Percentiles rank a stretch among this genome's conserved stretches.
Conservation (phyloP, 2,113 vertebrate species). For the Prolemur simus region DNA sequence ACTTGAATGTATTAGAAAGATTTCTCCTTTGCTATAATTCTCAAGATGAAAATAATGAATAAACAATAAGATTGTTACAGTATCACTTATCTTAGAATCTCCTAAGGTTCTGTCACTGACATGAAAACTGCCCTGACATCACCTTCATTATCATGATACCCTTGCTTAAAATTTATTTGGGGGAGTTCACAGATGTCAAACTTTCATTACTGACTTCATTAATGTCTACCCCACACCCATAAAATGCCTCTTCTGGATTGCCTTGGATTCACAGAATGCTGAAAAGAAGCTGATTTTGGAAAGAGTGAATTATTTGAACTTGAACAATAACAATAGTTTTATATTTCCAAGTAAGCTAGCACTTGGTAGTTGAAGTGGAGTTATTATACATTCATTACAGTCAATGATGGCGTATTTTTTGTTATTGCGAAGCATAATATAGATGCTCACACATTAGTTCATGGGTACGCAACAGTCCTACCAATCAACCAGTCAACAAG, state of each 20-base stretch:
- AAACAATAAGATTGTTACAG: neutral
- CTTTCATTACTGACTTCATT: neutral
- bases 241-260: neutral
- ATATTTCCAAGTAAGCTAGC: neutral
- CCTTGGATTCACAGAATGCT: neutral
- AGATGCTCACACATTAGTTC: neutral
- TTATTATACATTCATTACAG: neutral
- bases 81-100: neutral
- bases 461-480: neutral
- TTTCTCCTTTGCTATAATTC: neutral
- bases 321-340: slow-evolving; percentile 32
- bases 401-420: neutral
- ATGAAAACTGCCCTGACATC: neutral
- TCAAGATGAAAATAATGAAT: slow-evolving; percentile 50
- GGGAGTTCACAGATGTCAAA: neutral
- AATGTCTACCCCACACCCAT: neutral
- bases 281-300: slow-evolving; percentile 48
- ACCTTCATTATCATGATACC: neutral
- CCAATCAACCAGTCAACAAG: neutral
- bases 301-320: slow-evolving; percentile 20
- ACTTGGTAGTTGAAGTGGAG: neutral
- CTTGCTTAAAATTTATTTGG: slow-evolving; percentile 3
- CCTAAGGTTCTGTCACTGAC: neutral
- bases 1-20: slow-evolving; percentile 33
- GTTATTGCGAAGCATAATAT: neutral